A percentile compares a stretch with the other conserved stretches of the same genome.
phyloP scores from a whole-genome alignment of 2,797 vertebrate species.

The Aphelocoma californica region DNA sequence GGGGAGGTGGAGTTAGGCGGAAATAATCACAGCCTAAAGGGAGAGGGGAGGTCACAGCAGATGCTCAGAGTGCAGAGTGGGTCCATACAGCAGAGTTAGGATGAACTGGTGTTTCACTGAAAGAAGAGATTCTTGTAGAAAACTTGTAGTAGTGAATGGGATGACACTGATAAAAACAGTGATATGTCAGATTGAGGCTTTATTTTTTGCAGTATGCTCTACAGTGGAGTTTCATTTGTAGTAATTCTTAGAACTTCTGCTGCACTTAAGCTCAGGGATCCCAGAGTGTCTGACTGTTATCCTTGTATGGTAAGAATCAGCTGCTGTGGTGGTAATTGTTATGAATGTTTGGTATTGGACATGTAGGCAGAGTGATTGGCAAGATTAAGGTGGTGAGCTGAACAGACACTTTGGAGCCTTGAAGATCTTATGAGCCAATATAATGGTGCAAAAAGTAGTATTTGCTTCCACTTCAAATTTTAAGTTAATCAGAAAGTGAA shows the following conservation, averaged over 20 bases:
- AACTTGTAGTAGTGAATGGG: not conserved
- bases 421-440: not conserved
- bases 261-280: not conserved
- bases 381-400: not conserved
- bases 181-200: not conserved
- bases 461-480: not conserved
- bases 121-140: not conserved
- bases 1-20: not conserved
- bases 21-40: slow-evolving; percentile 12
- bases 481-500: not conserved
- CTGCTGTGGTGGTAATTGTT: not conserved
- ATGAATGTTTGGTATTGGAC: not conserved
- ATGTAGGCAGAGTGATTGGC: not conserved
- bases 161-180: not conserved
- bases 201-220: not conserved
- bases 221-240: not conserved
- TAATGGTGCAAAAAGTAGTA: not conserved
- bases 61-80: not conserved
- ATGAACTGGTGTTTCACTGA: not conserved
- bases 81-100: not conserved
- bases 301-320: not conserved
- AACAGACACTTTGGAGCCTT: not conserved
- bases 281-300: not conserved
- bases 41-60: not conserved
- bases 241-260: not conserved